Evolutionary conservation across 1,140 invertebrate genomes (phyloP), one percentile per base, ranked within the genome.

Genomic region (Carcinoscorpius rotundicauda): DNA sequence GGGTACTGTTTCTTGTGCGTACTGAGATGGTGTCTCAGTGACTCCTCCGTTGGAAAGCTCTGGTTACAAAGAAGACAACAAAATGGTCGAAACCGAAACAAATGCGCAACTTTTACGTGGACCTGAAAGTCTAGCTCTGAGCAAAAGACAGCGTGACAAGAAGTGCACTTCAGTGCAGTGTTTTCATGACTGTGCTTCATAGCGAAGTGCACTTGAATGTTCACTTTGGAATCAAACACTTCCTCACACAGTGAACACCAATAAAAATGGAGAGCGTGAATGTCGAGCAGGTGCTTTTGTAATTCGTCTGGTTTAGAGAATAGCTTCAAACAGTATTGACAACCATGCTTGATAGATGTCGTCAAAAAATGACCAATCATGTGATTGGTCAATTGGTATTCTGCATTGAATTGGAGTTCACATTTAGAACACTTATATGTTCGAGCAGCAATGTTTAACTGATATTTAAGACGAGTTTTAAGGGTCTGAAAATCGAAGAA

Each of bases 161-260:
- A 83, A 10, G 85, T 87, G 74, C 93, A 97, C 49, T 87, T 82
- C 75, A 87, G 89, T n/a, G 93, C 78, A 72, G 87, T 87, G 68
- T 84, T 88, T 74, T 93, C 89, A 64, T 84, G 83, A 66, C 86
- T 89, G 73, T 97, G 93, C 60, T 91, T 87, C 11, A 91, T 87
- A 5, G 89, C 86, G 72, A 95, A 91, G 73, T 97, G 93, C 0
- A 93, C 85, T 78, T 93, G 89, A 5, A 73, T 61, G 5, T 62
- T 74, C 5, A 91, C 86, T 75, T 91, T 87, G 0, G 88, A 89
- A 68, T 96, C 91, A 75, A 95, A 95, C 57, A 91, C 84, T 72
- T 95, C 91, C 71, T 88, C 87, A 75, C 93, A 97, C 3, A 96
- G 77, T 4, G 86, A 81, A 75, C 93, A 96, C 64, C 89, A 83